Evolutionary conservation across 2,797 vertebrate species (phyloP), one percentile per base, ranked within the genome.

Genomic region (Bradypus variegatus): DNA sequence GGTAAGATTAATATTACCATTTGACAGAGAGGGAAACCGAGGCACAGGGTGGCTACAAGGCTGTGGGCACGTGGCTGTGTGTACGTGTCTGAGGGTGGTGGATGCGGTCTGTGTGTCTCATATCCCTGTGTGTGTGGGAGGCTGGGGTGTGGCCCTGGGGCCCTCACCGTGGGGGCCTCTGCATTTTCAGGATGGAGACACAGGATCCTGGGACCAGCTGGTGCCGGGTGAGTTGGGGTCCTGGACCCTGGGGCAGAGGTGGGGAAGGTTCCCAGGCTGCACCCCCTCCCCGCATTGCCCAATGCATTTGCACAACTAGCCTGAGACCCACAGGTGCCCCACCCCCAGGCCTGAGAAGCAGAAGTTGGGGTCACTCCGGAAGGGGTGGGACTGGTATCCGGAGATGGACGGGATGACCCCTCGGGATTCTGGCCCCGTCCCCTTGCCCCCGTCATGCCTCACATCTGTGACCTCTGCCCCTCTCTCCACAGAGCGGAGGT

Each of bases 401-500:
- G 77, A 90, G 79, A 64, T 25, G 38, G 62, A 33, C 7, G 3
- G 1, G 33, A 3, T 75, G 78, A 81, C 69, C 69, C 62, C 73
- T 8, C 2, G 0, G 45, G 60, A 72, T 8, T 15, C 58, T 45
- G 6, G 50, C 50, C 50, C 8, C 8, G 41, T 45, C 33, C 38
- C 70, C 67, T 12, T 2, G 8, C 33, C 33, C 48, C 31, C 36
- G 9, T 12, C 19, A 18, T 16, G 36, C n/a, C 64, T 62, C 18
- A 15, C 67, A 12, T 36, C 9, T 41, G 86, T 95, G 29, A 94
- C 23, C 12, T 84, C 62, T 67, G 65, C 70, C 72, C 72, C 80
- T 95, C 45, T 94, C 62, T 96, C 48, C 38, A 64, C 91, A 97
- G 97, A 88, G 10, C 73, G 19, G 31, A 93, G 48, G 5, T 72